Evolutionary conservation across 2,888 invertebrate genomes (phyloP), one percentile per base, ranked within the genome.

Genomic region (Scaptomyza tumidula): DNA sequence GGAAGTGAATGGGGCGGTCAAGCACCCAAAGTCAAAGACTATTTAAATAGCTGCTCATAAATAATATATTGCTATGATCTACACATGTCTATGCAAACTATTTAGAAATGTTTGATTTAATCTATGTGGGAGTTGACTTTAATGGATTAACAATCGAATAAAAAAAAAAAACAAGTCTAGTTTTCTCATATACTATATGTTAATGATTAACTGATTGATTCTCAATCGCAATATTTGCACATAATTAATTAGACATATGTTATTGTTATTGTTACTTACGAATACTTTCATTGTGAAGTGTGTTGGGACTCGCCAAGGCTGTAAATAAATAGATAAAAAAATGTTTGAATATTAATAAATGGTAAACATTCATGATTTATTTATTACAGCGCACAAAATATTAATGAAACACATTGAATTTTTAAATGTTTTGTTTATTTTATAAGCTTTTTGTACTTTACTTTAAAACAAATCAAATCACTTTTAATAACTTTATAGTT

Each of bases 241-340:
- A 73, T 74, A 57, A 71, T 72, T 61, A 27, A 45, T 53, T 16
- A 6, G 52, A 55, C n/a, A 57, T 59, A 54, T 62, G 37, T 52
- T 61, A 66, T 66, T 61, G 50, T 45, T 31, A 46, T 68, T 54
- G 71, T 84, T 91, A 93, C 93, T 93, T 93, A 93, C 93, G 92
- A 93, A 92, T 90, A 92, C 89, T 91, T 93, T 93, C 93, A 93
- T 93, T 85, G 78, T 90, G 81, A 64, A 77, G 76, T 74, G 67
- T 73, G 70, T 76, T 79, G 69, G 69, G 56, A 71, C 66, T 77
- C 70, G 86, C 71, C 78, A 77, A 78, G 80, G 84, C 88, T 83
- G 78, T 63, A 82, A 88, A 54, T 67, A 79, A 70, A 80, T 62
- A 71, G 48, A 14, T 24, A 70, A 71, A 70, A 71, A 46, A 72